These are phyloP conservation scores for Microcebus murinus DNA, from an alignment of 2,113 vertebrate species.

Conservation along the genomic window DNA sequence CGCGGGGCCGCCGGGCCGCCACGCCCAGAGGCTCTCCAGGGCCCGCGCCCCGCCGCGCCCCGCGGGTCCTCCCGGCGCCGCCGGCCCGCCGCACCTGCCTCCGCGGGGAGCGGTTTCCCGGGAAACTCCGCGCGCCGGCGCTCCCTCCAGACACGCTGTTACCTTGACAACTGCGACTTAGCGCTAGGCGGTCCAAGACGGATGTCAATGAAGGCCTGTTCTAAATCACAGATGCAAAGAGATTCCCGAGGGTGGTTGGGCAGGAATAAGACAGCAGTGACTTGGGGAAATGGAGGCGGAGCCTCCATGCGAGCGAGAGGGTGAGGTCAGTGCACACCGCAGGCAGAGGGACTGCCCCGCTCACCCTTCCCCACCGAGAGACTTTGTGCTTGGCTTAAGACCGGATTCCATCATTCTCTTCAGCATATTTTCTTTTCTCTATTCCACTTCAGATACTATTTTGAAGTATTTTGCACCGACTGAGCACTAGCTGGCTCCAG, in stretches of 20 bases:
- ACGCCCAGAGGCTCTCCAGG: neutral
- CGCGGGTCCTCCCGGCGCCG: conserved; percentile 77
- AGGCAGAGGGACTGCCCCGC: neutral
- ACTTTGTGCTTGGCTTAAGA: neutral
- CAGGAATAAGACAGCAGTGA: neutral
- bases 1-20: neutral
- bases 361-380: neutral
- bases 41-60: conserved; percentile 56
- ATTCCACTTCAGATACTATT: neutral
- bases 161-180: conserved; percentile 80
- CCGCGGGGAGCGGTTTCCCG: conserved; percentile 84
- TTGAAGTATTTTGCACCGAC: neutral
- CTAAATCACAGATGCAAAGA: neutral
- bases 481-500: neutral
- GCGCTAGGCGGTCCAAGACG: conserved; percentile 43
- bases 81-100: conserved; percentile 82
- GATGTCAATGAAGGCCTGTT: neutral
- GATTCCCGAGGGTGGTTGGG: neutral
- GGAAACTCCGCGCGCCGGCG: conserved; percentile 79
- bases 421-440: neutral
- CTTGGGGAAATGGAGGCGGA: neutral
- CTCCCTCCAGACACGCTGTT: conserved; percentile 77
- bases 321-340: neutral
- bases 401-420: neutral
- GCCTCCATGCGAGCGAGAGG: neutral